Evolutionary conservation across 2,113 vertebrate genomes (phyloP).

Genomic region (Thymallus thymallus): DNA sequence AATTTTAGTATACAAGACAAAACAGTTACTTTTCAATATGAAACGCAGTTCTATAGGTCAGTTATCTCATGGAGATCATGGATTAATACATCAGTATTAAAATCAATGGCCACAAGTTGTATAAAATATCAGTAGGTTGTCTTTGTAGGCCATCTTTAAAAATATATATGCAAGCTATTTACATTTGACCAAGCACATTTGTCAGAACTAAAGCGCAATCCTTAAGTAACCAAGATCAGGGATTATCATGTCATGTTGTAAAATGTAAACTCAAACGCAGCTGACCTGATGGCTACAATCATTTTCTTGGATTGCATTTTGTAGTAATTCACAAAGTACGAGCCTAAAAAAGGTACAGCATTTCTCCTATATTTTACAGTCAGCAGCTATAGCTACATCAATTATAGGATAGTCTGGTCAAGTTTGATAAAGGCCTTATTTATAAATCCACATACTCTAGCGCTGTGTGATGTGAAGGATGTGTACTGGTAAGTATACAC

Average conservation of each 20-base stretch:
- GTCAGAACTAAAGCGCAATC: conserved; percentile 28
- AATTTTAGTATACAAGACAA: conserved; percentile 95
- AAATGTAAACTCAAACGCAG: conserved; percentile 21
- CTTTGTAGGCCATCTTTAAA: conserved; percentile 67
- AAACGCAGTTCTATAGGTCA: conserved; percentile 78
- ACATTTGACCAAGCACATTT: conserved; percentile 57
- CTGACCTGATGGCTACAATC: conserved; percentile 1
- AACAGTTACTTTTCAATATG: conserved; percentile 96
- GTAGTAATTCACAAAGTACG: conserved; percentile 34
- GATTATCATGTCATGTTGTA: conserved; percentile 33
- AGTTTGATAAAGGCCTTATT: neutral
- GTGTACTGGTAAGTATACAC: conserved; percentile 18
- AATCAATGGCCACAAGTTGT: conserved; percentile 69
- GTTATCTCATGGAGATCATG: conserved; percentile 93
- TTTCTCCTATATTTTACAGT: conserved; percentile 21
- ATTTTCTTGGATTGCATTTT: conserved; percentile 37
- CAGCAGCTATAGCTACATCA: conserved; percentile 40
- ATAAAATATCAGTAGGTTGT: conserved; percentile 61
- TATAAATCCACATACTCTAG: neutral
- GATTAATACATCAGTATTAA: conserved; percentile 80
- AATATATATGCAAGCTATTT: conserved; percentile 75
- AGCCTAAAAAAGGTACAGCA: conserved; percentile 27
- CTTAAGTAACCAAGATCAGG: conserved; percentile 39
- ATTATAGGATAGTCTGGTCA: conserved; percentile 25
- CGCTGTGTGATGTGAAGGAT: conserved; percentile 31